phyloP scores from a whole-genome alignment of 2,113 vertebrate species.

The Xenopus tropicalis region UCB_Xtro_10.0 CM004443.2:180044001-180044500 shows the following conservation, averaged over 20 bases:
- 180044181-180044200: slow-evolving; percentile 38
- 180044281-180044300: no score
- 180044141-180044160: slow-evolving; percentile 38
- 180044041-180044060: slow-evolving; percentile 47
- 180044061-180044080: slow-evolving; percentile 47
- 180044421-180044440: no score
- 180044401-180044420: no score
- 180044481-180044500: no score
- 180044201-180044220: slow-evolving; percentile 31
- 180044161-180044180: slow-evolving; percentile 41
- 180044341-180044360: no score
- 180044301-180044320: no score
- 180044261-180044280: not conserved
- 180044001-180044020: slow-evolving; percentile 49
- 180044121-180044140: slow-evolving; percentile 58
- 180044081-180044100: slow-evolving; percentile 51
- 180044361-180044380: no score
- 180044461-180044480: no score
- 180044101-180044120: slow-evolving; percentile 43
- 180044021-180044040: slow-evolving; percentile 41
- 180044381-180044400: no score
- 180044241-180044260: slow-evolving; percentile 12
- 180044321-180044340: no score
- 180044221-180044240: slow-evolving; percentile 5
- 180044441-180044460: no score